A percentile compares a stretch with the other conserved stretches of the same genome.
Conservation (phyloP, 1,140 invertebrate species). For the Heliothis virescens region DNA sequence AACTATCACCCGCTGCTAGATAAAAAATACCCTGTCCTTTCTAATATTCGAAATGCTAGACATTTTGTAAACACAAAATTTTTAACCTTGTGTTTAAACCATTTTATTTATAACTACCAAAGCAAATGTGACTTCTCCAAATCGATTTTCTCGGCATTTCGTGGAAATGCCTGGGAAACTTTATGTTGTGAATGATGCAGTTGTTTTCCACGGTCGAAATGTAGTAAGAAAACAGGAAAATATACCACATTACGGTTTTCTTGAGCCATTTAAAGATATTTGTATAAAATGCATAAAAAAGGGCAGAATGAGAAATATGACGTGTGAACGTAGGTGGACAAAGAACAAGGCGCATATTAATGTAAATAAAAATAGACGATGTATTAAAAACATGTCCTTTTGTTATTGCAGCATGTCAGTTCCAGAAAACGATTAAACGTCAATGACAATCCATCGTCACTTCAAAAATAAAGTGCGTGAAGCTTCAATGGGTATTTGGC, state of each 20-base stretch:
- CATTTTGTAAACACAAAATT: too few species aligned
- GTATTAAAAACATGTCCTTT: conserved; percentile 31
- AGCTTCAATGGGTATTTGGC: conserved; percentile 57
- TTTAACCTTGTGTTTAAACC: too few species aligned
- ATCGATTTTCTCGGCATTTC: too few species aligned
- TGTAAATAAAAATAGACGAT: conserved; percentile 5
- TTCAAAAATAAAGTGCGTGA: conserved; percentile 37
- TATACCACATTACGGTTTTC: not conserved
- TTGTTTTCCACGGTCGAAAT: not conserved
- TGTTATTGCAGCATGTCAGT: not conserved
- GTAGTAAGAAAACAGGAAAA: too few species aligned
- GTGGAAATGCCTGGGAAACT: not conserved
- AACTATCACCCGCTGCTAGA: too few species aligned
- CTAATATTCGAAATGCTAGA: too few species aligned
- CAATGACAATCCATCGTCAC: conserved; percentile 53
- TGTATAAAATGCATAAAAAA: not conserved
- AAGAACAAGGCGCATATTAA: not conserved
- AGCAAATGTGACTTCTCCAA: too few species aligned
- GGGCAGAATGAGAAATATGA: not conserved
- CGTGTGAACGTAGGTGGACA: not conserved
- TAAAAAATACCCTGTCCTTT: too few species aligned
- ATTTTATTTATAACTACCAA: too few species aligned
- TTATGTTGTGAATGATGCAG: conserved; percentile 16
- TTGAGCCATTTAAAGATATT: too few species aligned
- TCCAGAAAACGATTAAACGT: not conserved